Evolutionary conservation across 2,888 invertebrate genomes (phyloP).

Genomic region (Stenotaenia linearis): DNA sequence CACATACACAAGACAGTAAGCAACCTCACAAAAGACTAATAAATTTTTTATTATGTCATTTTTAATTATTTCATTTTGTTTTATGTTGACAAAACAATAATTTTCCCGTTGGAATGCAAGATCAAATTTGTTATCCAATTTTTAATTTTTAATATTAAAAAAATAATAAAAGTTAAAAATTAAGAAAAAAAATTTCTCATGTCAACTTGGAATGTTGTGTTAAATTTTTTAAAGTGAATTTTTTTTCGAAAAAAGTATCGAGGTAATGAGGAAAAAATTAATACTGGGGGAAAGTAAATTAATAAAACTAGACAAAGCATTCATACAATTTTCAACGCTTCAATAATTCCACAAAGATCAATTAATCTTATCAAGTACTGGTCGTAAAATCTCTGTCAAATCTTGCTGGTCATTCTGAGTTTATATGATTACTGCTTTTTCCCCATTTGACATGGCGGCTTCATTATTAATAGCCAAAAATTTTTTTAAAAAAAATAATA

Average conservation of each 20-base stretch:
- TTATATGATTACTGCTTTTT: background rate
- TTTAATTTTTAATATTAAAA: background rate
- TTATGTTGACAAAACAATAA: background rate
- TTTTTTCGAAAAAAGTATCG: background rate
- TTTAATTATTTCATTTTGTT: conserved; percentile 1
- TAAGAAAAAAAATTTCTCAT: background rate
- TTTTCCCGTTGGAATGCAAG: background rate
- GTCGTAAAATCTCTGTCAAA: background rate
- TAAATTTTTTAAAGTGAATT: background rate
- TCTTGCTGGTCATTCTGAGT: conserved; percentile 8
- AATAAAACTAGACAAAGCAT: background rate
- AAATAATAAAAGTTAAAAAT: background rate
- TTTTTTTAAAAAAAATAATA: too few relatives aligned
- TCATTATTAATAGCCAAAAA: background rate
- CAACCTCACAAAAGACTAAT: background rate
- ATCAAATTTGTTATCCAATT: background rate
- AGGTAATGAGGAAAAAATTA: background rate
- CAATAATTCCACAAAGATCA: background rate
- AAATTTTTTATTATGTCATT: background rate
- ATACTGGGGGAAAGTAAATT: background rate
- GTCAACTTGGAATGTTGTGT: conserved; percentile 26
- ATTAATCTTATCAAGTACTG: background rate
- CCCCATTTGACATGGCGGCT: background rate
- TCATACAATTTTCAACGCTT: background rate
- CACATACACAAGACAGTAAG: background rate